A percentile compares a stretch with the other conserved stretches of the same genome.
These are phyloP conservation scores for Archivesica marissinica DNA, from an alignment of 1,140 invertebrate species.

Conservation along the genomic window DNA sequence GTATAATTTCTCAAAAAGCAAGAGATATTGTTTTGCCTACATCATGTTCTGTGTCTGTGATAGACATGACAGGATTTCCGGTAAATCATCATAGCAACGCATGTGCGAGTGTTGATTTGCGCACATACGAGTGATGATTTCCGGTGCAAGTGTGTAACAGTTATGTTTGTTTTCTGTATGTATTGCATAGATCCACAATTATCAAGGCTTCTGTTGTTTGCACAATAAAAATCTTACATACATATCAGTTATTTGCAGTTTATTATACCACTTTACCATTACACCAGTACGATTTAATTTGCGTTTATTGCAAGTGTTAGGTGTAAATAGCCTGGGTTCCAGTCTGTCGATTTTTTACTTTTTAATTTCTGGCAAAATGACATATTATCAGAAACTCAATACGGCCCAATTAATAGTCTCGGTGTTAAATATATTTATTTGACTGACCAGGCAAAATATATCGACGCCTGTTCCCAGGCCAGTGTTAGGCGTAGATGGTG, in stretches of 20 bases:
- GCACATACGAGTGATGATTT: no score
- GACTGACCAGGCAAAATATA: no score
- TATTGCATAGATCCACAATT: conserved; percentile 66
- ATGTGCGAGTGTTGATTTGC: no score
- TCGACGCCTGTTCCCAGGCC: no score
- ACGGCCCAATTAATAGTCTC: neutral
- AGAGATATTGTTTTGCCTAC: conserved; percentile 61
- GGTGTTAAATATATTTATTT: no score
- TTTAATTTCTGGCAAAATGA: no score
- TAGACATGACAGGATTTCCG: conserved; percentile 44
- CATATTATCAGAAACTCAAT: no score
- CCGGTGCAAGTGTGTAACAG: neutral
- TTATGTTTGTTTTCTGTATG: conserved; percentile 41
- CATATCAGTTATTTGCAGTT: neutral
- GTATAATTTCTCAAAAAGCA: conserved; percentile 25
- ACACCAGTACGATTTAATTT: neutral
- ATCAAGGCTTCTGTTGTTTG: conserved; percentile 75
- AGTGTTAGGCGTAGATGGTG: no score
- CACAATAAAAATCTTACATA: conserved; percentile 69
- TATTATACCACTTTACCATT: neutral
- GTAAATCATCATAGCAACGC: conserved; percentile 12
- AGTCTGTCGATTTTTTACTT: no score
- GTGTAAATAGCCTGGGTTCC: no score
- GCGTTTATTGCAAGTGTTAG: neutral
- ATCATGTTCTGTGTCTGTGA: conserved; percentile 61